These are phyloP conservation scores for Albula goreensis DNA, from an alignment of 2,113 vertebrate species.

Conservation along the genomic window DNA sequence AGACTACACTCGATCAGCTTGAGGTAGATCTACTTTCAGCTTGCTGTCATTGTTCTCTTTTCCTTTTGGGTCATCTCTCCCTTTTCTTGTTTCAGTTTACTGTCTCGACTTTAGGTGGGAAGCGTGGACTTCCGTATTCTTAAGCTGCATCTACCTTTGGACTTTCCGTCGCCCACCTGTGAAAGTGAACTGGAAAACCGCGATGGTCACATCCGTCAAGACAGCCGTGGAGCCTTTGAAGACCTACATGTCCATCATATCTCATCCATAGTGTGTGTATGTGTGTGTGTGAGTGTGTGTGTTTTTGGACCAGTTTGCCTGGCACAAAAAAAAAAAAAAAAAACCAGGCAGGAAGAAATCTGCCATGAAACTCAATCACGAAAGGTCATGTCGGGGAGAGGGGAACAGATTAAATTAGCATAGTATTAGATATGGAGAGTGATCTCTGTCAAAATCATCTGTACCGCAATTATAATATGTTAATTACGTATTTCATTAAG, in stretches of 20 bases:
- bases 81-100: background rate
- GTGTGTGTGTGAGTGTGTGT: constrained; percentile 36
- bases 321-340: background rate
- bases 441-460: constrained; percentile 99
- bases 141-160: constrained; percentile 43
- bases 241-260: constrained; percentile 87
- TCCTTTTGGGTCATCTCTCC: background rate
- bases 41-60: background rate
- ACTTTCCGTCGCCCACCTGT: constrained; percentile 55
- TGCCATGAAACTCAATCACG: constrained; percentile 98
- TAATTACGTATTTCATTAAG: constrained; percentile 99
- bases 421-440: constrained; percentile 99
- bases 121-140: background rate
- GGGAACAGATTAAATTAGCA: constrained; percentile 99
- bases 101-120: background rate
- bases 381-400: constrained; percentile 96
- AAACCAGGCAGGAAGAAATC: constrained; percentile 57
- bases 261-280: constrained; percentile 26
- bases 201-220: constrained; percentile 63
- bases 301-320: background rate
- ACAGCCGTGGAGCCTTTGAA: constrained; percentile 68
- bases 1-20: constrained; percentile 1
- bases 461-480: constrained; percentile 99
- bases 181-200: constrained; percentile 47
- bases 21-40: background rate